phyloP scores from a whole-genome alignment of 2,797 vertebrate genomes.

The Liasis olivaceus region DNA sequence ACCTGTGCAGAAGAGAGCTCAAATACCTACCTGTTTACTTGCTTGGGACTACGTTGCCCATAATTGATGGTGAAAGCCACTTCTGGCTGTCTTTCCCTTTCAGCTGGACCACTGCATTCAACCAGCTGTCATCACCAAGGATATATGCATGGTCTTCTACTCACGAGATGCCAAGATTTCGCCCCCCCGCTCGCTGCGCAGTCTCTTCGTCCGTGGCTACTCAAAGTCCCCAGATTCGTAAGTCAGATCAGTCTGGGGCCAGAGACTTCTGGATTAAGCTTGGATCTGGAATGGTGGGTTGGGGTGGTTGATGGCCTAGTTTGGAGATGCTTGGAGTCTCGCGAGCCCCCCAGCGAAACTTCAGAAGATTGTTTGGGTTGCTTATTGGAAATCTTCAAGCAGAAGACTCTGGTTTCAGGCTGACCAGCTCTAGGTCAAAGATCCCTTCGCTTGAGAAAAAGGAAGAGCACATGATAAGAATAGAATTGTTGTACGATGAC shows the following conservation, averaged over 20 bases:
- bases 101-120: conserved; percentile 99
- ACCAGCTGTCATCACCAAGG: conserved; percentile 97
- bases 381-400: not conserved
- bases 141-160: conserved; percentile 98
- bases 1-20: not conserved
- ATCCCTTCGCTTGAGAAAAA: not conserved
- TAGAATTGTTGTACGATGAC: not conserved
- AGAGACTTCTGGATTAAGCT: not conserved
- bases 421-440: not conserved
- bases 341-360: fast-evolving
- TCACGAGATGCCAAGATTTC: conserved; percentile 96
- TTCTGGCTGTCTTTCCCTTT: not conserved
- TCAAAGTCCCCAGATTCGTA: conserved; percentile 95
- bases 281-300: not conserved
- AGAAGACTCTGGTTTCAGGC: not conserved
- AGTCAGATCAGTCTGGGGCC: conserved; percentile 39
- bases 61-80: not conserved
- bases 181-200: conserved; percentile 92
- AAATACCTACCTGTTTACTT: not conserved
- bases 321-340: not conserved
- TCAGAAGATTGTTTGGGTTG: not conserved
- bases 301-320: not conserved
- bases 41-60: not conserved
- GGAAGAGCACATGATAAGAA: not conserved
- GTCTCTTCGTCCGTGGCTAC: conserved; percentile 94